Percentiles rank a stretch among this genome's conserved stretches.
phyloP scores from a whole-genome alignment of 2,113 vertebrate genomes.

The Galemys pyrenaicus region DNA sequence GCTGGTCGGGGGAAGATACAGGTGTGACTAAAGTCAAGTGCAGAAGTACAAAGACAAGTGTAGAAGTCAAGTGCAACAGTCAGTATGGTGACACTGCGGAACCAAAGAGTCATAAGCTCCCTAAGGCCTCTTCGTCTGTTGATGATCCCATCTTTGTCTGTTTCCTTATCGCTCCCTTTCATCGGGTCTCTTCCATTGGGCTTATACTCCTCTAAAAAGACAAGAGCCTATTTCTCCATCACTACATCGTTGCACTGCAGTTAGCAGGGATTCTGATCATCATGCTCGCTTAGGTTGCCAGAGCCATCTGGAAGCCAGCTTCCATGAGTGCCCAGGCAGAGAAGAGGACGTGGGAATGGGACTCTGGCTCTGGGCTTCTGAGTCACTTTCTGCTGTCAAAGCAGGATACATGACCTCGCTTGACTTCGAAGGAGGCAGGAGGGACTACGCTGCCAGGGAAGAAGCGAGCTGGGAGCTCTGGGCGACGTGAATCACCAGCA shows the following conservation, averaged over 20 bases:
- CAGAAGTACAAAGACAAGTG: too few relatives aligned
- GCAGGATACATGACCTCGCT: background rate
- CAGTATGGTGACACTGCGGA: background rate
- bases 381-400: background rate
- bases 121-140: background rate
- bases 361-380: background rate
- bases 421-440: background rate
- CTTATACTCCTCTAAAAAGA: background rate
- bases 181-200: too few relatives aligned
- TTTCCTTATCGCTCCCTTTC: too few relatives aligned
- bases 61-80: background rate
- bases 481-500: background rate
- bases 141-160: too few relatives aligned
- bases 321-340: background rate
- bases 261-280: background rate
- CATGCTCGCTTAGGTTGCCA: accelerated
- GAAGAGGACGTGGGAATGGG: background rate
- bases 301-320: background rate
- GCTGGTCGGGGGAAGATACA: background rate
- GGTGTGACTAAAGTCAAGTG: too few relatives aligned
- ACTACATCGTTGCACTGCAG: accelerated
- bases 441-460: background rate
- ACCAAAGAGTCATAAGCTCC: background rate
- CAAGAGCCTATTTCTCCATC: background rate
- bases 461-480: background rate